Evolutionary conservation across 2,113 vertebrate genomes (phyloP).

Genomic region (Sceloporus tristichus): DNA sequence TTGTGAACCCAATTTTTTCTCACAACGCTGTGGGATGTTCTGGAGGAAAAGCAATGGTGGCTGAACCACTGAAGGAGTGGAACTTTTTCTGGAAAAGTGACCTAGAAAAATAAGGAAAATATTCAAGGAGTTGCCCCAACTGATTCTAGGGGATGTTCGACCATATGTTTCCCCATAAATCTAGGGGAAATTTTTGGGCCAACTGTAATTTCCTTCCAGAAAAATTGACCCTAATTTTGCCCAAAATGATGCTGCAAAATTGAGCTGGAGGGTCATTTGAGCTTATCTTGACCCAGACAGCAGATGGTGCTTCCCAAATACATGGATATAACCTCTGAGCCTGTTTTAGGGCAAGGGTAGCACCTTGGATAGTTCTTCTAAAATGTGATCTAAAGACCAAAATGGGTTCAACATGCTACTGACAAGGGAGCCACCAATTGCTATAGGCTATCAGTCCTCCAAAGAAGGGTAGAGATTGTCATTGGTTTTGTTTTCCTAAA

Average conservation of each 20-base stretch:
- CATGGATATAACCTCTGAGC: neutral
- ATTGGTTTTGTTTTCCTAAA: neutral
- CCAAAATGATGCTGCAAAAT: neutral
- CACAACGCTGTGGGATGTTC: neutral
- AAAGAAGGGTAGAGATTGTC: neutral
- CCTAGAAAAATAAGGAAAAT: neutral
- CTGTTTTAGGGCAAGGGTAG: neutral
- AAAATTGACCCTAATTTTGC: neutral
- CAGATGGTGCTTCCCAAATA: too few species aligned
- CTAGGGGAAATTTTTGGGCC: neutral
- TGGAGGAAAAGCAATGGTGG: neutral
- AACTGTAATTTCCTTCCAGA: neutral
- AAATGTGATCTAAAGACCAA: too few species aligned
- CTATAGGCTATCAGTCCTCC: too few species aligned
- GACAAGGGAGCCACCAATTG: too few species aligned
- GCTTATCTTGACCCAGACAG: too few species aligned
- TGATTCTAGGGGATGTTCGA: neutral
- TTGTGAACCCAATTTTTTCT: neutral
- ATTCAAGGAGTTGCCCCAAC: neutral
- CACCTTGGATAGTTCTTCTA: neutral
- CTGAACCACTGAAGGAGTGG: neutral
- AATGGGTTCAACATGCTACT: too few species aligned
- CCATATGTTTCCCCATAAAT: neutral
- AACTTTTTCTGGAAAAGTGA: neutral
- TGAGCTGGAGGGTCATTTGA: too few species aligned